A percentile compares a stretch with the other conserved stretches of the same genome.
Conservation (phyloP, 2,113 vertebrate genomes). For the Oncorhynchus gorbuscha region DNA sequence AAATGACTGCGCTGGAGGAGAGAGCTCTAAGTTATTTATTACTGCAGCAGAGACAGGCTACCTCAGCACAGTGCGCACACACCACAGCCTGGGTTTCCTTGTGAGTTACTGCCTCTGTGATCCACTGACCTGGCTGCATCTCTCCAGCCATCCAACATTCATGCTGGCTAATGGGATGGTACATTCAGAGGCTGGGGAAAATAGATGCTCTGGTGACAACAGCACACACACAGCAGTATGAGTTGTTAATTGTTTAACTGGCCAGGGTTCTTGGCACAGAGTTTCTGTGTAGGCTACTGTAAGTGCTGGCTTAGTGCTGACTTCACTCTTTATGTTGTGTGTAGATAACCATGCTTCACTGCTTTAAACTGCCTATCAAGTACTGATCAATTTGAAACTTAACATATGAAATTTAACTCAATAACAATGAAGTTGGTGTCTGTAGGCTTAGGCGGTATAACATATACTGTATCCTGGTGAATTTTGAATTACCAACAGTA, state of each 20-base stretch:
- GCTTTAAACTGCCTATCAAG: too few species aligned
- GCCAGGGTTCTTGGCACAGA: not conserved
- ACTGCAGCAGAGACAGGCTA: constrained; percentile 67
- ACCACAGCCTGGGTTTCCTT: constrained; percentile 4
- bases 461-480: too few species aligned
- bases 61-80: constrained; percentile 44
- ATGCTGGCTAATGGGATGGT: not conserved
- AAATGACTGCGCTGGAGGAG: constrained; percentile 63
- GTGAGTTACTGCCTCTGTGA: constrained; percentile 30
- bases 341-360: too few species aligned
- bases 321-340: too few species aligned
- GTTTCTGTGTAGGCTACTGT: too few species aligned
- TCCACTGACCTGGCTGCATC: constrained; percentile 29
- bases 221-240: constrained; percentile 13
- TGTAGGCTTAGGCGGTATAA: too few species aligned
- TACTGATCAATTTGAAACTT: too few species aligned
- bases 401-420: too few species aligned
- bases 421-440: too few species aligned
- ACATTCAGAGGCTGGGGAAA: not conserved
- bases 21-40: constrained; percentile 74
- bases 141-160: constrained; percentile 22
- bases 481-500: too few species aligned
- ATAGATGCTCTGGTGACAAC: constrained; percentile 15
- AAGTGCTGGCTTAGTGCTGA: too few species aligned
- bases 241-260: constrained; percentile 11